Evolutionary conservation across 2,888 invertebrate genomes (phyloP), one percentile per base, ranked within the genome.

Genomic region (Apotomis turbidana): DNA sequence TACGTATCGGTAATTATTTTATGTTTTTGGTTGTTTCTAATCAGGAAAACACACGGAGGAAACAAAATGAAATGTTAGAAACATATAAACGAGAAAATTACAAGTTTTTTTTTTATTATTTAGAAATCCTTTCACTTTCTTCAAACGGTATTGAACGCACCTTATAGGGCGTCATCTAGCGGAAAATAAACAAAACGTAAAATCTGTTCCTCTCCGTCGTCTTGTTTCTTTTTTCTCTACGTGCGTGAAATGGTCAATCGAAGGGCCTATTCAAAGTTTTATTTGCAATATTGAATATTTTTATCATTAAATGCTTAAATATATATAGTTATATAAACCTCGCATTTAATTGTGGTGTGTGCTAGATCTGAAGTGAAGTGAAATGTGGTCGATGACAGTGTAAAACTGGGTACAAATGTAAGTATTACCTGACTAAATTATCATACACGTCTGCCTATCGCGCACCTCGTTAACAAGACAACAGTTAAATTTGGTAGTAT

Each of bases 311-410:
- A 81, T 80, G 78, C 76, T 80, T 78, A 74, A 76, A 77, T 80
- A 80, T 76, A 76, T 78, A 82, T 83, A 85, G 83, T 83, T 77
- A 77, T 77, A 80, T 76, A 78, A 80, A 81, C 80, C 78, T 78
- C 80, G 81, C 79, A 76, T 78, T 84, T 77, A 78, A 82, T 80
- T 79, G 85, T 86, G 83, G 84, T 84, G 74, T 73, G 87, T 87
- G 85, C 79, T 83, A 83, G 80, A 86, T 85, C 83, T 79, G 74
- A 77, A 67, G 75, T 74, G 64, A 79, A 87, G 85, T 88, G 87
- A 90, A 92, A 91, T 93, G 93, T 92, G 91, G 88, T 88, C 85
- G 87, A 93, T 91, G 92, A 92, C 91, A 90, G 87, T 85, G 90
- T 91, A 90, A 91, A 91, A 89, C 88, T 69, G 85, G 82, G 87